Base-by-base conservation (phyloP, 64 coral and sea anemone species). In the Pocillopora verrucosa region DNA sequence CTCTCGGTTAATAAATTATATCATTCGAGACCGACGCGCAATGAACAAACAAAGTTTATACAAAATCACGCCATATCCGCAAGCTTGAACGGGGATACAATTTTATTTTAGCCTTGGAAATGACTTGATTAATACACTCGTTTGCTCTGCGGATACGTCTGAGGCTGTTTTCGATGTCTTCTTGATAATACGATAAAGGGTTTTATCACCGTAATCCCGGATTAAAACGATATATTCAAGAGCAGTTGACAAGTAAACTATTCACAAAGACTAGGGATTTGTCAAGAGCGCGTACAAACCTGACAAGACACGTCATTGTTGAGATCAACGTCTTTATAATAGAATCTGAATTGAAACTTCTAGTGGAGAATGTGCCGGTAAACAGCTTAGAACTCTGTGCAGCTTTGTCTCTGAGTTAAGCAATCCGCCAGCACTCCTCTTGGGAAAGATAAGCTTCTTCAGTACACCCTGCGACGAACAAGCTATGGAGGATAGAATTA, bases 301-400 rank as follows among this genome's bases (percentile, higher is more conserved):
- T 92, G 90, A 92, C 90, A 68, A 30, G 75, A 78, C 78, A 84
- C 77, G 90, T 92, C 90, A 92, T 26, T n/a, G 63, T 38, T n/a
- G 84, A 63, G 90, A 92, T 87, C 90, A 92, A 92, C 83, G 83
- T 63, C 90, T 92, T 65, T 65, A 92, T 92, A 87, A 92, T 92
- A 62, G 77, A 92, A 92, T 63, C 63, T 87, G 90, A 87, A 92
- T 92, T 92, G 80, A 92, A 86, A 84, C 75, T 80, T 51, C 76
- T 76, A 80, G 45, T 76, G 57, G 86, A 92, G 83, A 87, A 92
- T 80, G 75, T 83, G 61, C 87, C 24, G 34, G 90, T 74, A 92
- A 92, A 92, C 90, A 92, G 70, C 62, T 34, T 58, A 75, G 80
- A 87, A 92, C 83, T 69, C 76, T 79, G 80, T 87, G 64, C 84